Conservation (phyloP, 2,888 invertebrate species). For the Leptinotarsa juncta region DNA sequence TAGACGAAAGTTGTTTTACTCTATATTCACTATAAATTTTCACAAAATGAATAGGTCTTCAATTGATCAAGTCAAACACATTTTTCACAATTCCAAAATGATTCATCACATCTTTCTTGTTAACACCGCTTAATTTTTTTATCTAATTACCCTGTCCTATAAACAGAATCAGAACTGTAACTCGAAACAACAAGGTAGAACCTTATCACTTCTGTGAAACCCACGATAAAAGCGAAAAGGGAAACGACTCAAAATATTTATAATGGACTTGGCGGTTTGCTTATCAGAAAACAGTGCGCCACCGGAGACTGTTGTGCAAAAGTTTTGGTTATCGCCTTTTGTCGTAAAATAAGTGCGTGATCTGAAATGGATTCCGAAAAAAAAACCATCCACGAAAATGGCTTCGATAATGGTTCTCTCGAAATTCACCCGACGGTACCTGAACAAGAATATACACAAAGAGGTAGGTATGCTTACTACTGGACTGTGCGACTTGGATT, state of each 20-base stretch:
- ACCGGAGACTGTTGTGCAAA: constrained; percentile 11
- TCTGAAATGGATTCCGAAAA: not conserved
- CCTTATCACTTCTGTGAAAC: constrained; percentile 18
- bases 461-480: not conserved
- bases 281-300: constrained; percentile 17
- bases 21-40: no score
- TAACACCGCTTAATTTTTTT: not conserved
- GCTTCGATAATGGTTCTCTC: not conserved
- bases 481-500: no score
- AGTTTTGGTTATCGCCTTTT: constrained; percentile 3
- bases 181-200: constrained; percentile 18
- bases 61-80: not conserved
- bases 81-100: no score
- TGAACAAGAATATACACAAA: not conserved
- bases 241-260: constrained; percentile 27
- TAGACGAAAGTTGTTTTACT: no score
- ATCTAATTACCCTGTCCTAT: not conserved
- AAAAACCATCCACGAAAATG: not conserved
- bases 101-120: no score
- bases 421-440: not conserved
- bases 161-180: not conserved
- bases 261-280: constrained; percentile 15
- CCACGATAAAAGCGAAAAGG: constrained; percentile 19
- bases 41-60: no score
- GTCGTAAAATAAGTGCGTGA: constrained; percentile 11